Conservation (phyloP, 1,140 invertebrate genomes). For the Euura lappo region DNA sequence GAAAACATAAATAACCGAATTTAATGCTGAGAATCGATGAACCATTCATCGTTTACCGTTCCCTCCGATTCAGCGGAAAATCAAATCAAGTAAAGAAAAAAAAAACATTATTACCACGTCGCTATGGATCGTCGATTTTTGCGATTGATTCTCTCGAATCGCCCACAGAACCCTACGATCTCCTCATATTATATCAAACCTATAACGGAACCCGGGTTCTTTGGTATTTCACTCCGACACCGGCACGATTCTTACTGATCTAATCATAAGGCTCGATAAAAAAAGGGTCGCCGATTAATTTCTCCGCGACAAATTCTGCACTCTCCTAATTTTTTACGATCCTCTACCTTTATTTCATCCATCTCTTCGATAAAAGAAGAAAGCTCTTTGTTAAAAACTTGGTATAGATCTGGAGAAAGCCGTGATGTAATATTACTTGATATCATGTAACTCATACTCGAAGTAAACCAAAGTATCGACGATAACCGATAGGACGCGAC, state of each 20-base stretch:
- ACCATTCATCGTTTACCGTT: no score
- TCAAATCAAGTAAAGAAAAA: no score
- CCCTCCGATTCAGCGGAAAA: no score
- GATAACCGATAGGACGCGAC: not conserved
- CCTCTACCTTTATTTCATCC: not conserved
- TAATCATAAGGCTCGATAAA: not conserved
- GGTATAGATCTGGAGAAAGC: no score
- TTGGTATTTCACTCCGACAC: not conserved
- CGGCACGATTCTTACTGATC: not conserved
- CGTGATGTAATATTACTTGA: no score
- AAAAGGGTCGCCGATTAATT: not conserved
- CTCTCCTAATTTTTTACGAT: not conserved
- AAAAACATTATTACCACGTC: no score
- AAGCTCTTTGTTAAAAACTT: not conserved
- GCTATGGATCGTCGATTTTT: no score
- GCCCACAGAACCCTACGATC: no score
- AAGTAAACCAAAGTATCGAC: not conserved
- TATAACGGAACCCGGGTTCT: no score
- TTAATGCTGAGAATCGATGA: not conserved
- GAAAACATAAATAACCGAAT: not conserved
- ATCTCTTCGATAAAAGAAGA: not conserved
- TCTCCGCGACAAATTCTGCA: not conserved
- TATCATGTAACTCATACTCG: no score
- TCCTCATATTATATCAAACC: no score
- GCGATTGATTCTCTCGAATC: no score